Base-by-base conservation (phyloP, 2,113 vertebrate genomes). In the Cryptotis parvus region DNA sequence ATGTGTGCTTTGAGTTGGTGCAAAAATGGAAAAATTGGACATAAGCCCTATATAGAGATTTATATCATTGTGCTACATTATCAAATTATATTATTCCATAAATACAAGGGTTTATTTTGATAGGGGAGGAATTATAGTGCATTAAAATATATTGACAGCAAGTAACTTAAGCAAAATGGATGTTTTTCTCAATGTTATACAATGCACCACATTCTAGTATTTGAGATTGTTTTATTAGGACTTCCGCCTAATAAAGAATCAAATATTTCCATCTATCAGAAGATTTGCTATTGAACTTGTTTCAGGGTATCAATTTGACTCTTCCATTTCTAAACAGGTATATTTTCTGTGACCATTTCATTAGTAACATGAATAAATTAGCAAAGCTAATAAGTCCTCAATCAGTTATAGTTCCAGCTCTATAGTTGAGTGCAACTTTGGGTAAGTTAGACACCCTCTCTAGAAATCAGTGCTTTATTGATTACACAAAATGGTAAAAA, bases 1-100 rank as follows among this genome's bases (percentile, higher is more conserved):
- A 74, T 7, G n/a, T 70, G 79, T 92, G 81, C 58, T 77, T 18
- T 66, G 37, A 87, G 31, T 63, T 89, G 75, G 58, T 86, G 35
- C 0, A 72, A 52, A 80, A 73, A 33, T 37, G 49, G 22, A 31
- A 52, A 78, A 91, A 9, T 78, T 86, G 45, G 58, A 43, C 11
- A 16, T 66, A 65, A 82, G 15, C 29, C 12, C 66, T 78, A 20
- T 72, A 41, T 73, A 6, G 75, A 61, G 27, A 22, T 87, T 66
- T 85, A 72, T 85, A 83, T 66, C 27, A 41, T 10, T 49, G 9
- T 27, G 2, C 45, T 80, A 55, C 10, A 22, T 63, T 85, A 24
- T 6, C 55, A 77, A 72, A 70, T 89, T 4, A 26, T 79, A 92
- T 96, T 52, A 77, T 93, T 74, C 84, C 33, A 87, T 9, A 43